Percentiles rank a stretch among this genome's conserved stretches.
Conservation (phyloP, 2,113 vertebrate species). For the Gymnorhina tibicen region DNA sequence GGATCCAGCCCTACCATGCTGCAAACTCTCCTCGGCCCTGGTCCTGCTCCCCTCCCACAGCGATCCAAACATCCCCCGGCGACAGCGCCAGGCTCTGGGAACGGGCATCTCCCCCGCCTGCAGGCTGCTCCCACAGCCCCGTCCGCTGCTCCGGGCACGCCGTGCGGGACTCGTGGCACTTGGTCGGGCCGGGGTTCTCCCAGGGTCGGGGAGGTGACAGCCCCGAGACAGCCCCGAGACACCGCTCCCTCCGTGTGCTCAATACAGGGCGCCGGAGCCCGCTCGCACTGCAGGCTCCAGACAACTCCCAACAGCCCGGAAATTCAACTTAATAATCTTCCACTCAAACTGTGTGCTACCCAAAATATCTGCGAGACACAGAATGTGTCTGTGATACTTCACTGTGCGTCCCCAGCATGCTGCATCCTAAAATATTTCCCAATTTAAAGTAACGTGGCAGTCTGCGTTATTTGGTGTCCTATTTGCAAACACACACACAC, state of each 20-base stretch:
- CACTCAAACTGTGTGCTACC: not conserved
- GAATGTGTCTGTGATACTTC: not conserved
- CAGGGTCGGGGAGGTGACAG: not conserved
- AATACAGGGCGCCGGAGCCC: not conserved
- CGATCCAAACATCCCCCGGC: rapidly evolving
- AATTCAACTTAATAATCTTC: not conserved
- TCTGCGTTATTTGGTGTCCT: not conserved
- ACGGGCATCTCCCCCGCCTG: rapidly evolving
- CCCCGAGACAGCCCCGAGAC: not conserved
- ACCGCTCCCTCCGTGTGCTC: rapidly evolving
- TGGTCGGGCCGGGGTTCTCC: not conserved
- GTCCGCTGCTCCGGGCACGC: not conserved
- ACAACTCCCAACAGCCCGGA: not conserved
- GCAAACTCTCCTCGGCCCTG: not conserved
- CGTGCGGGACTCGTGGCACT: not conserved
- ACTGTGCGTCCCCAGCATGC: not conserved
- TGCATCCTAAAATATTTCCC: not conserved
- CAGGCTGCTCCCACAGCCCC: not conserved
- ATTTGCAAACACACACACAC: not conserved
- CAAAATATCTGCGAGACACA: not conserved
- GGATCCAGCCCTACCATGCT: not conserved
- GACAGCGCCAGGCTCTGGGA: rapidly evolving
- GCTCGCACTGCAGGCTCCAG: not conserved
- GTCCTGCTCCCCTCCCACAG: not conserved
- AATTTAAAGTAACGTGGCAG: not conserved